Percentiles rank a stretch among this genome's conserved stretches.
These are phyloP conservation scores for Apodemus agrarius DNA, from an alignment of 2,797 vertebrate species.

Conservation along the genomic window DNA sequence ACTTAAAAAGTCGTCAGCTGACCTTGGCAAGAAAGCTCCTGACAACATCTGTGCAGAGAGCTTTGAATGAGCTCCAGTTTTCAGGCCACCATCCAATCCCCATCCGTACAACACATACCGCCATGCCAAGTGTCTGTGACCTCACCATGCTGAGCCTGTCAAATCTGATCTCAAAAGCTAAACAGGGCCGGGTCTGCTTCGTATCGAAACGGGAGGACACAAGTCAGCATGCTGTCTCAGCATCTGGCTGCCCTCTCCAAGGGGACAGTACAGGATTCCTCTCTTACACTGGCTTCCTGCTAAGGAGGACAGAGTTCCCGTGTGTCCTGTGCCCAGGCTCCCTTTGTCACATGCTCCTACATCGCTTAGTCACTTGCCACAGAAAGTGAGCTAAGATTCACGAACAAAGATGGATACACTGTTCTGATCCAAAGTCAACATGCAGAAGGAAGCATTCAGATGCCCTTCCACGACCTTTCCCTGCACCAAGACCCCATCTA, in stretches of 20 bases:
- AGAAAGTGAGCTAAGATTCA: background rate
- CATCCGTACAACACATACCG: background rate
- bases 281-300: background rate
- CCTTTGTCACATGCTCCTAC: background rate
- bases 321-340: no score
- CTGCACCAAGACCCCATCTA: background rate
- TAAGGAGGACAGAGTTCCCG: background rate
- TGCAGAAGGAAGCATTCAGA: background rate
- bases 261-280: background rate
- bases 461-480: background rate
- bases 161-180: background rate
- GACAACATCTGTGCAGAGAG: background rate
- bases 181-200: background rate
- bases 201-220: background rate
- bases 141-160: background rate
- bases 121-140: background rate
- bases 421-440: background rate
- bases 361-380: background rate
- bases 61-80: background rate
- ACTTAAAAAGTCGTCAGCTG: background rate
- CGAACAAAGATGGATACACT: background rate
- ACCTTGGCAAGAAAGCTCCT: background rate
- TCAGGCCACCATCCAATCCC: background rate
- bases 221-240: background rate
- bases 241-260: background rate